Base-by-base conservation (phyloP, 2,113 vertebrate genomes). In the Amblyopsis rosae region DNA sequence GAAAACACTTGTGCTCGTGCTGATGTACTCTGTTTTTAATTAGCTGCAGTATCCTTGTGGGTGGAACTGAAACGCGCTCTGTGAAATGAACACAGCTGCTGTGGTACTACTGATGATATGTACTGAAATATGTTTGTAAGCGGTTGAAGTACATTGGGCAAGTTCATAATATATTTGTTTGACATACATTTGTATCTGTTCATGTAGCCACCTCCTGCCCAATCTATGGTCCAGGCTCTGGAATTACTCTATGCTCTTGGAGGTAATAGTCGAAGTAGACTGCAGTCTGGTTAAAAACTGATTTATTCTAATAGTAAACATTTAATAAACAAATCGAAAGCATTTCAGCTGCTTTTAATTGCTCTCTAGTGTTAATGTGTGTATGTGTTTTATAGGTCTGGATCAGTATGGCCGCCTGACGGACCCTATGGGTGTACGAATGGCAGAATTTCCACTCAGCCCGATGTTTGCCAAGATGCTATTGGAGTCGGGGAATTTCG, bases 381-480 rank as follows among this genome's bases (percentile, higher is more conserved):
- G 15, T 64, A 17, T 56, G 4, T 77, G 7, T 65, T 61, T 26
- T 51, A 67, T 88, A 99, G 98, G 97, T 79, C 78, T 99, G 86
- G 97, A 99, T 87, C 95, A 98, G 90, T 96, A 98, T 57, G 98
- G 97, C 58, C 93, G 89, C 17, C 84, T 99, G 54, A 98, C 97
- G 2, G 97, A 99, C 73, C 96, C 97, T 0, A 93, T 96, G 55
- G 98, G 98, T 1, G 85, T 98, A 63, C 95, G 95, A 59, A 99
- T 99, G 93, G 97, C 98, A 0, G 98, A 99, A 86, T 99, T 99
- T 67, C 98, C 98, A 66, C 91, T 99, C 87, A 96, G 95, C 82
- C 98, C 98, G 9, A 99, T 99, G 98, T 99, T 98, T 87, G 96
- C 98, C 59, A 99, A 98, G 91, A 99, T 99, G 96, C 92, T 99